phyloP scores from a whole-genome alignment of 2,797 vertebrate species.

The Ptychadena robeensis region DNA sequence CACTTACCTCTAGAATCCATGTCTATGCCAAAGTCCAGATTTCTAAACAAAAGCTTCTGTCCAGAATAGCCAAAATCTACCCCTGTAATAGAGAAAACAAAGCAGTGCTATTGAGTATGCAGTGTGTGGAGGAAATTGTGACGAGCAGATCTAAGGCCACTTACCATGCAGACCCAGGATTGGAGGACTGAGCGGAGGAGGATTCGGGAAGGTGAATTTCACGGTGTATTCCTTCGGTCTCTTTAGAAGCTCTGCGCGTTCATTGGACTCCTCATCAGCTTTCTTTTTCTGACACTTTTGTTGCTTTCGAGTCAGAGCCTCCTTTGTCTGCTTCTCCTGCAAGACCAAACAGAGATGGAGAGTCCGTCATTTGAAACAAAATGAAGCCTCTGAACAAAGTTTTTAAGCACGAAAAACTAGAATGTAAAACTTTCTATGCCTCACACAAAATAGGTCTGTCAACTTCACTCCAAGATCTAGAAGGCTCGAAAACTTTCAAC shows the following conservation, averaged over 20 bases:
- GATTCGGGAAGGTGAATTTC: conserved; percentile 93
- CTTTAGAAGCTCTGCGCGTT: conserved; percentile 84
- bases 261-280: conserved; percentile 81
- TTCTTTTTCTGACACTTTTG: conserved; percentile 87
- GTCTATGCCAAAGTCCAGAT: conserved; percentile 92
- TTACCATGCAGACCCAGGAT: conserved; percentile 88
- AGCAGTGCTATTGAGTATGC: background rate
- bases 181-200: conserved; percentile 87
- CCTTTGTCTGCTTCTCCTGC: conserved; percentile 92
- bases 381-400: too few species aligned
- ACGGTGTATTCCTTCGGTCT: conserved; percentile 89
- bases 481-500: background rate
- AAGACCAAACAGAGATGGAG: background rate
- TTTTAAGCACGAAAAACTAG: too few species aligned
- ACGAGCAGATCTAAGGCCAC: conserved; percentile 31
- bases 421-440: too few species aligned
- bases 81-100: conserved; percentile 69
- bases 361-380: too few species aligned
- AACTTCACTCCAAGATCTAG: too few species aligned
- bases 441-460: too few species aligned
- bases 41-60: conserved; percentile 86
- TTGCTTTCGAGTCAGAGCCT: conserved; percentile 88
- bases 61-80: conserved; percentile 83
- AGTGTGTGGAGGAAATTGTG: background rate
- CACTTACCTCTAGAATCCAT: conserved; percentile 90